Evolutionary conservation across 1,140 invertebrate genomes (phyloP), one percentile per base, ranked within the genome.

Genomic region (Lethocerus indicus): DNA sequence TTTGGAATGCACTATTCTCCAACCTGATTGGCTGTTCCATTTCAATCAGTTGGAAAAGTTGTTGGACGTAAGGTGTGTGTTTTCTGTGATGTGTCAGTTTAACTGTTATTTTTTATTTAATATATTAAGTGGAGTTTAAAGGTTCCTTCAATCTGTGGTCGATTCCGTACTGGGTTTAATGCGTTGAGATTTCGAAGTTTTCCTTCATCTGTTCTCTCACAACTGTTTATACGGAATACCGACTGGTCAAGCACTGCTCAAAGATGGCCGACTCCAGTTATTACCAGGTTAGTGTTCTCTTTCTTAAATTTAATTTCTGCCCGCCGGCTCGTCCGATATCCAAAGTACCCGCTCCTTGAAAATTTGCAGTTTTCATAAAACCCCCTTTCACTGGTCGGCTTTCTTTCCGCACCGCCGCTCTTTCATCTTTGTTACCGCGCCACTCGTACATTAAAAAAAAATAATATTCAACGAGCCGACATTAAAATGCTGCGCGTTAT

Each of bases 211-310:
- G n/a, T 52, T 52, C 2, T 49, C 51, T n/a, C 28, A 13, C 40
- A 24, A 24, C 26, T 2, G 18, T 45, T 45, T 45, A 24, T 27
- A 24, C 23, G 27, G 18, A 24, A 18, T 18, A 45, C 43, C 21
- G 43, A 18, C 21, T 23, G 21, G 25, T 23, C 23, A 20, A n/a
- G 23, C 37, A 24, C n/a, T 16, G 36, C 18, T 14, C 14, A 44
- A 53, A 53, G 47, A 53, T 53, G 52, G 52, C 45, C 47, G 52
- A 53, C 25, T 53, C 47, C 5, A 53, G 52, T 50, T 53, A 53
- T 46, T 53, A 53, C 37, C 52, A 53, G 46, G 52, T 53, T 39
- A 45, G 52, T 50, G 28, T 24, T 18, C n/a, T n/a, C n/a, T n/a
- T n/a, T n/a, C n/a, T n/a, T n/a, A n/a, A n/a, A n/a, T n/a, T n/a